A percentile compares a stretch with the other conserved stretches of the same genome.
Evolutionary conservation across 1,140 invertebrate species (phyloP).

Genomic region (Plodia interpunctella): DNA sequence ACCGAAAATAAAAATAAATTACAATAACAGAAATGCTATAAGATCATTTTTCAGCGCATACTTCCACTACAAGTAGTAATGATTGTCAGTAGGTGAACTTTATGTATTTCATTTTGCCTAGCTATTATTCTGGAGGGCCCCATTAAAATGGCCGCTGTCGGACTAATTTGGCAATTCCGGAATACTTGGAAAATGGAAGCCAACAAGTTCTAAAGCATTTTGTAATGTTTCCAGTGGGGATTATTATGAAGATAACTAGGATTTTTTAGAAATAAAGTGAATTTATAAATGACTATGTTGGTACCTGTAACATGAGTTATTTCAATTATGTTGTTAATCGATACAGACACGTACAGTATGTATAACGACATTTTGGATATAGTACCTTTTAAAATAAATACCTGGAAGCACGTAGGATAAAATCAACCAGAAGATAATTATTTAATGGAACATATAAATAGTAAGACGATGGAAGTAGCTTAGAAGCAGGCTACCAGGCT

Average conservation of each 20-base stretch:
- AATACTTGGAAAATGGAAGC: not conserved
- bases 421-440: too few species aligned
- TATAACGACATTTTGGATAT: too few species aligned
- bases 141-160: constrained; percentile 1
- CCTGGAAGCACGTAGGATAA: too few species aligned
- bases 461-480: too few species aligned
- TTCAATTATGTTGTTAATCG: too few species aligned
- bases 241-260: not conserved
- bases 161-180: constrained; percentile 5
- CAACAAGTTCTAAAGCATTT: not conserved
- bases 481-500: too few species aligned
- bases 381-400: too few species aligned
- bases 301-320: too few species aligned
- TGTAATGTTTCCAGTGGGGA: not conserved
- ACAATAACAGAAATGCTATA: not conserved
- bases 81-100: not conserved
- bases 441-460: too few species aligned
- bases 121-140: constrained; percentile 1
- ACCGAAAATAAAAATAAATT: too few species aligned
- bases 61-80: not conserved
- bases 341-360: too few species aligned
- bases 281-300: too few species aligned
- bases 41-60: not conserved
- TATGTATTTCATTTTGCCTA: constrained; percentile 4
- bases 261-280: not conserved